Evolutionary conservation across 2,113 vertebrate species (phyloP).

Genomic region (Fukomys damarensis): DNA sequence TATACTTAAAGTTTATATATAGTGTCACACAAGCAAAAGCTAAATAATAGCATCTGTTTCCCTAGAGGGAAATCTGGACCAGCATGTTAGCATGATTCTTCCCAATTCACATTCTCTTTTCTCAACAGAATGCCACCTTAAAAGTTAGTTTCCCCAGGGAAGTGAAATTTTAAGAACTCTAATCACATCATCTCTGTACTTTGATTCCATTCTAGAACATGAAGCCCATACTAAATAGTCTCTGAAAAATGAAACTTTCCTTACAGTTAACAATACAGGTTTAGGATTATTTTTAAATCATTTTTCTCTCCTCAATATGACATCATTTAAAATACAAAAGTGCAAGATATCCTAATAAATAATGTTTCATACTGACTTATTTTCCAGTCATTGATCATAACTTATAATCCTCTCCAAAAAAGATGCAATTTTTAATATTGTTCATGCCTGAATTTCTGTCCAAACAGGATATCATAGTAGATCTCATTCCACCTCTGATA

Average conservation of each 20-base stretch:
- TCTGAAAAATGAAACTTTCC: neutral
- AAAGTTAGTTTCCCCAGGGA: neutral
- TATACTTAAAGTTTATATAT: conserved; percentile 29
- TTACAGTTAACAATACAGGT: neutral
- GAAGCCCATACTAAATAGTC: neutral
- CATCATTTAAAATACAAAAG: neutral
- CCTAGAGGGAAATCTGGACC: neutral
- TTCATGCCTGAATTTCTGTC: neutral
- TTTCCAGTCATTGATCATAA: neutral
- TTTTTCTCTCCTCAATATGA: neutral
- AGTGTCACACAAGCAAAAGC: conserved; percentile 59
- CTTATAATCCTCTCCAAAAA: neutral
- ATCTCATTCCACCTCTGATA: neutral
- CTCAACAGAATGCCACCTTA: neutral
- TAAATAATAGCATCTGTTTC: neutral
- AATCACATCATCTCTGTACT: neutral
- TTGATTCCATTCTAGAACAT: neutral
- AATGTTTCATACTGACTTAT: neutral
- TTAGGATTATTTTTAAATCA: conserved; percentile 10
- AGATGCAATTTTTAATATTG: neutral
- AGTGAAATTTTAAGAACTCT: neutral
- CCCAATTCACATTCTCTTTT: neutral
- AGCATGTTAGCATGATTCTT: neutral
- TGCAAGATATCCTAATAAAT: neutral
- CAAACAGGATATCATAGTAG: neutral